Evolutionary conservation across 92 coral and sea anemone species (phyloP).

Genomic region (Virgularia gustaviana): DNA sequence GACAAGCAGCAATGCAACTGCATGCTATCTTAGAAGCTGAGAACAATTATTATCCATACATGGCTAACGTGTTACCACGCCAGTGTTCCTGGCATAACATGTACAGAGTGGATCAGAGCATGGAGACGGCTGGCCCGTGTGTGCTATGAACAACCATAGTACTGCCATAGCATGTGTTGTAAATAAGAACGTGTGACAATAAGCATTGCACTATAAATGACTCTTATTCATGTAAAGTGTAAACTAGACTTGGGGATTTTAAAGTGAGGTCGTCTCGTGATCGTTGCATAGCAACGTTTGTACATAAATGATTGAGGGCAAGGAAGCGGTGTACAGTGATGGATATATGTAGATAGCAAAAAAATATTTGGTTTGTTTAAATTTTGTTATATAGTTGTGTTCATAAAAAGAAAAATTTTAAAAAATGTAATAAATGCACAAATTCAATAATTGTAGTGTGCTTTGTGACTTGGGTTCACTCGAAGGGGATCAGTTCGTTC

Average conservation of each 20-base stretch:
- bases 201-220: neutral
- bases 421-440: constrained; percentile 23
- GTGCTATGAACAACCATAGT: constrained; percentile 49
- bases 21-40: constrained; percentile 87
- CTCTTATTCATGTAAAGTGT: neutral
- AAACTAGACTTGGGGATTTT: too few species aligned
- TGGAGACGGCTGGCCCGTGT: constrained; percentile 99
- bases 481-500: too few species aligned
- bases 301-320: neutral
- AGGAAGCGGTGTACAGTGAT: constrained; percentile 2
- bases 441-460: neutral
- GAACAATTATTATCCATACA: constrained; percentile 79
- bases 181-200: constrained; percentile 10
- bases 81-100: constrained; percentile 95
- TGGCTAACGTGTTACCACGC: constrained; percentile 91
- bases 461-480: too few species aligned
- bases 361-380: constrained; percentile 16
- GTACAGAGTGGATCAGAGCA: constrained; percentile 91
- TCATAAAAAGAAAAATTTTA: neutral
- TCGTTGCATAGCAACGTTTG: too few species aligned
- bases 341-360: constrained; percentile 3
- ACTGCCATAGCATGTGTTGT: neutral
- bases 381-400: constrained; percentile 21
- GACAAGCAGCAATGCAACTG: constrained; percentile 88
- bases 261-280: too few species aligned